These are phyloP conservation scores for Xiphophorus birchmanni DNA, from an alignment of 2,797 vertebrate genomes.

Conservation along the genomic window DNA sequence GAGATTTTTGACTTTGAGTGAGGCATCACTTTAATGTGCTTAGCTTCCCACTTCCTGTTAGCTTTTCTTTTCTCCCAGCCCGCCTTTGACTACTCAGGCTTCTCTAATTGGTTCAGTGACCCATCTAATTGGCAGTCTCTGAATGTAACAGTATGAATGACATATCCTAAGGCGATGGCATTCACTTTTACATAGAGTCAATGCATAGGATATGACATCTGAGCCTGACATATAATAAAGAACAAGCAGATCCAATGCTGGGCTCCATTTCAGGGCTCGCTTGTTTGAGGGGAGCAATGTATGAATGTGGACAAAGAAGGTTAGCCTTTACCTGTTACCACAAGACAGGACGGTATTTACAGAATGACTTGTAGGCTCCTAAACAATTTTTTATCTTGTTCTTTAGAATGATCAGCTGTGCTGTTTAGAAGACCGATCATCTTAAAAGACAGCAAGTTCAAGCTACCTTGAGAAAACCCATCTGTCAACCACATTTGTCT, in stretches of 20 bases:
- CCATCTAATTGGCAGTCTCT: conserved; percentile 35
- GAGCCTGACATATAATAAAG: conserved; percentile 42
- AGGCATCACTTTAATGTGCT: conserved; percentile 59
- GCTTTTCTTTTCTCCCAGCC: conserved; percentile 46
- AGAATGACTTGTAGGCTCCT: background rate
- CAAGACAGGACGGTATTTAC: background rate
- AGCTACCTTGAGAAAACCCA: background rate
- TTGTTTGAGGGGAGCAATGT: conserved; percentile 21
- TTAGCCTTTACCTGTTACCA: background rate
- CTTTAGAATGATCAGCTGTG: background rate
- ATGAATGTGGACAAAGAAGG: background rate
- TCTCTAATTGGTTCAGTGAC: conserved; percentile 41
- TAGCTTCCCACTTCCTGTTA: conserved; percentile 49
- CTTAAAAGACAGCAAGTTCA: background rate
- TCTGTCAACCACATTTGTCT: conserved; percentile 1
- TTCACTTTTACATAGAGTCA: conserved; percentile 66
- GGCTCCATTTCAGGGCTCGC: conserved; percentile 46
- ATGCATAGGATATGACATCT: conserved; percentile 76
- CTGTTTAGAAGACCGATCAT: background rate
- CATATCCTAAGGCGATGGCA: conserved; percentile 74
- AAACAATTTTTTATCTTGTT: background rate
- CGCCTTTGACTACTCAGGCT: conserved; percentile 42
- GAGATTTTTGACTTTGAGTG: conserved; percentile 35
- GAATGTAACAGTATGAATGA: conserved; percentile 49
- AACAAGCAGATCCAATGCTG: conserved; percentile 44